Evolutionary conservation across 1,140 invertebrate genomes (phyloP), one percentile per base, ranked within the genome.

Genomic region (Neodiprion lecontei): DNA sequence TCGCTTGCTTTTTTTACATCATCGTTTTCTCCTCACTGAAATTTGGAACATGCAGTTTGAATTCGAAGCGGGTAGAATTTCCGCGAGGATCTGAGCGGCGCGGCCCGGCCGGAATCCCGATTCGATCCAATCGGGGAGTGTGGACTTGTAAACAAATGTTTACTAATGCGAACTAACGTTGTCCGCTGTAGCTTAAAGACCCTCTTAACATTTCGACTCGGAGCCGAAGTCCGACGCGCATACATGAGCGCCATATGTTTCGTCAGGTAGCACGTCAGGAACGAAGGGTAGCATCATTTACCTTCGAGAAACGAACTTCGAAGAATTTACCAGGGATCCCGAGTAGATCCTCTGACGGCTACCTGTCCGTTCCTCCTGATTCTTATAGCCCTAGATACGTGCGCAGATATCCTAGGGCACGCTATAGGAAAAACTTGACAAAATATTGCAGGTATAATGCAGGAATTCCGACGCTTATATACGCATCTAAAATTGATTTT

Each of bases 31-130:
- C 28, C 28, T 40, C 28, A 4, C 28, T 5, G 28, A 2, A 40
- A 40, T 40, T 40, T 5, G 28, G 28, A 40, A 40, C 0, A 40
- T 40, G 28, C 28, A 40, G 2, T 40, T 40, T 40, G 28, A 2
- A 40, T 40, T 40, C 28, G 28, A 40, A 40, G 28, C 28, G 0
- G 76, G 86, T 75, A 89, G 86, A 90, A 89, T 89, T 89, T 90
- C 89, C 89, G 87, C 88, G 83, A 88, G 88, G 88, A 87, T 85
- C 89, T 90, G 89, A 88, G 90, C 89, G 89, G 89, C 88, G 89
- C 89, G 87, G 88, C 89, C 87, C 86, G 90, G 84, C 89, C 90
- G 4, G 53, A 61, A 7, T 61, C n/a, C n/a, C 11, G 53, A 61
- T 61, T 61, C 53, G 8, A 61, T 61, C 53, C n/a, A 9, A 47